These are phyloP conservation scores for Actenoides hombroni DNA, from an alignment of 2,113 vertebrate genomes.

Conservation along the genomic window DNA sequence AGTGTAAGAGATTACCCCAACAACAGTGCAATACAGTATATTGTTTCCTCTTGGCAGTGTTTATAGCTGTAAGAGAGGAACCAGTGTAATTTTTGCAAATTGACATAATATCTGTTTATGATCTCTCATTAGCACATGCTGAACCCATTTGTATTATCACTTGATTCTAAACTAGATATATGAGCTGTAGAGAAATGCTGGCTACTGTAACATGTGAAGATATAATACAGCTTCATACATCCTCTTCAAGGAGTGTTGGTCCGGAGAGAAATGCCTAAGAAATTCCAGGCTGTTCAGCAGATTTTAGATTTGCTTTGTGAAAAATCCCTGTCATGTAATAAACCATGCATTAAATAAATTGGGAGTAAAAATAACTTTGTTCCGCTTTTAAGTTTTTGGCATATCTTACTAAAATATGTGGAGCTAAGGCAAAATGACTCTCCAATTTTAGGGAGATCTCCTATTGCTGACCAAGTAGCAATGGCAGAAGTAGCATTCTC, in stretches of 20 bases:
- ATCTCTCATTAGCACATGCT: conserved; percentile 11
- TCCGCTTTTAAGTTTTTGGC: neutral
- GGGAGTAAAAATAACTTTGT: conserved; percentile 9
- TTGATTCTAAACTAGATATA: conserved; percentile 2
- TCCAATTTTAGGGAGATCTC: neutral
- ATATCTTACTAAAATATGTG: neutral
- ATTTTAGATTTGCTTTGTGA: conserved; percentile 29
- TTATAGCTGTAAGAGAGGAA: neutral
- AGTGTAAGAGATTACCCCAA: neutral
- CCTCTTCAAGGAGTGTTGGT: neutral
- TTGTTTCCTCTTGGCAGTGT: conserved; percentile 1
- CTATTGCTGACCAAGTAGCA: conserved; percentile 1
- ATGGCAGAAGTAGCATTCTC: neutral
- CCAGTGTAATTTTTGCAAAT: conserved; percentile 14
- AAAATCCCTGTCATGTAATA: conserved; percentile 16
- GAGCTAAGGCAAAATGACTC: neutral
- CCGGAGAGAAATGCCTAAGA: neutral
- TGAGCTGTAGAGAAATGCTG: neutral
- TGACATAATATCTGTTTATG: neutral
- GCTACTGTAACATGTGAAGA: neutral
- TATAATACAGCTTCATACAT: neutral
- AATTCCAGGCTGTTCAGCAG: conserved; percentile 2
- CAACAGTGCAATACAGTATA: neutral
- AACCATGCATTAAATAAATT: neutral
- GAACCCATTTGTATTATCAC: neutral